Conservation (phyloP, 2,888 invertebrate species). For the Tiliacea aurago region DNA sequence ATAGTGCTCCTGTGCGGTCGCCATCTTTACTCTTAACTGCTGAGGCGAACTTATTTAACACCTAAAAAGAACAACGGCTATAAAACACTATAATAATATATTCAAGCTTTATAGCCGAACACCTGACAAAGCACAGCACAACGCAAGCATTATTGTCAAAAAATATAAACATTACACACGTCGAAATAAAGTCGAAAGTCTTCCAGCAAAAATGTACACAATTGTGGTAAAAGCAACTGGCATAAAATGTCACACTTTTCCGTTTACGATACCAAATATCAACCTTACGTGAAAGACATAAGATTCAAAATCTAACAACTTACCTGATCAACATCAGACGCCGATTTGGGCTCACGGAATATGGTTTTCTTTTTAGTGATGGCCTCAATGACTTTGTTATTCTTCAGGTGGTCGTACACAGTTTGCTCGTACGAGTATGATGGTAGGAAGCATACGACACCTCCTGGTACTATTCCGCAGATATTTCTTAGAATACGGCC, state of each 20-base stretch:
- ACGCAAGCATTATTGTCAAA: not conserved
- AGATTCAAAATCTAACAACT: slow-evolving; percentile 50
- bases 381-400: slow-evolving; percentile 91
- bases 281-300: not conserved
- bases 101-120: not conserved
- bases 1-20: slow-evolving; percentile 92
- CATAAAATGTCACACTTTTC: not conserved
- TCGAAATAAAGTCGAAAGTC: not conserved
- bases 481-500: slow-evolving; percentile 94
- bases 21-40: slow-evolving; percentile 80
- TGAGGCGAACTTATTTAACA: slow-evolving; percentile 81
- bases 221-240: too few relatives aligned
- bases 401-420: slow-evolving; percentile 92
- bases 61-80: slow-evolving; percentile 69
- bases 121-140: not conserved
- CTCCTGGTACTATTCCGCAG: slow-evolving; percentile 95
- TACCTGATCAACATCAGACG: slow-evolving; percentile 93
- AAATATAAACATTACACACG: not conserved
- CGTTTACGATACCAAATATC: not conserved
- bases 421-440: slow-evolving; percentile 97
- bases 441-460: slow-evolving; percentile 98
- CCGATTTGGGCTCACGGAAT: slow-evolving; percentile 94
- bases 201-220: not conserved
- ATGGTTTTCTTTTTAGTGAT: slow-evolving; percentile 93
- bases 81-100: not conserved